Evolutionary conservation across 2,888 invertebrate genomes (phyloP).

Genomic region (Netelia melanura): DNA sequence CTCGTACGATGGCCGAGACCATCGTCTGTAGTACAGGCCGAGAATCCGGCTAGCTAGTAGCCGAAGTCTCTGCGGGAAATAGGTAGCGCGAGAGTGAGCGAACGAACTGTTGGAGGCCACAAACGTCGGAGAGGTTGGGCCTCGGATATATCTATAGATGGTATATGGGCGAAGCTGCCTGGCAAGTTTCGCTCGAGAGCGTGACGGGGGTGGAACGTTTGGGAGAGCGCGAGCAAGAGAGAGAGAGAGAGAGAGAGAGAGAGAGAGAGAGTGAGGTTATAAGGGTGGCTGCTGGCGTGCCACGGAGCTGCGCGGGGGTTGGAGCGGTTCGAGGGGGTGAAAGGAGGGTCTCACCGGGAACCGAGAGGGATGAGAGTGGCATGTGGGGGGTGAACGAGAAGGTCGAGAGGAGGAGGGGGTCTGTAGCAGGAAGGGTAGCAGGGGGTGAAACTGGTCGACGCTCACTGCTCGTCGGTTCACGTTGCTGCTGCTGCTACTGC

Average conservation of each 20-base stretch:
- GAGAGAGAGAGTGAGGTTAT: conserved; percentile 11
- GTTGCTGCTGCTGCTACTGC: conserved; percentile 48
- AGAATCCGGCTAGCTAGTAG: conserved; percentile 64
- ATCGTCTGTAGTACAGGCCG: conserved; percentile 56
- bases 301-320: conserved; percentile 63
- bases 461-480: conserved; percentile 64
- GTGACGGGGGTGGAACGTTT: conserved; percentile 82
- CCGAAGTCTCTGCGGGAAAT: conserved; percentile 66
- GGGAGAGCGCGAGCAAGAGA: conserved; percentile 59
- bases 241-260: conserved; percentile 44
- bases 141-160: conserved; percentile 27
- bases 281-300: conserved; percentile 70
- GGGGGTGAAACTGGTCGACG: conserved; percentile 67
- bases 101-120: conserved; percentile 59
- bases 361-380: conserved; percentile 64
- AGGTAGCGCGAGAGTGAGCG: conserved; percentile 56
- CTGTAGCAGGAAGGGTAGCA: conserved; percentile 49
- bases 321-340: conserved; percentile 42
- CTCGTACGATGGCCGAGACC: conserved; percentile 44
- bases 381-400: conserved; percentile 60
- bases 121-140: conserved; percentile 62
- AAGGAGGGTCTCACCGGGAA: conserved; percentile 60
- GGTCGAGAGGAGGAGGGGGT: conserved; percentile 61
- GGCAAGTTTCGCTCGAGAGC: conserved; percentile 84
- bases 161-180: conserved; percentile 69